Evolutionary conservation across 1,140 invertebrate genomes (phyloP).

Genomic region (Ceratosolen fusciceps): DNA sequence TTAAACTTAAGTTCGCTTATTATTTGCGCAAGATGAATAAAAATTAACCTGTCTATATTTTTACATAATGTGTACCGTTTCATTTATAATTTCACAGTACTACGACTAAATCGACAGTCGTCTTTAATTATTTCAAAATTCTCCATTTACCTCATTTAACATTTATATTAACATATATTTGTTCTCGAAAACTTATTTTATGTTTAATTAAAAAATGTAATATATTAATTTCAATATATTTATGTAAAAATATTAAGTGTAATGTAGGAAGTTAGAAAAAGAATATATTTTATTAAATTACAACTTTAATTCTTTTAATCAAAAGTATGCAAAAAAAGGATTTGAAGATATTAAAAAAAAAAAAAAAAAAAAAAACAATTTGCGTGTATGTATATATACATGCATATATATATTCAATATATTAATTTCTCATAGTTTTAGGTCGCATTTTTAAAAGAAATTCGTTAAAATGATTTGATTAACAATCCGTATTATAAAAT

Average conservation of each 20-base stretch:
- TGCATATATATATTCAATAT: too few species aligned
- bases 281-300: background rate
- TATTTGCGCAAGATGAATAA: constrained; percentile 17
- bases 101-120: background rate
- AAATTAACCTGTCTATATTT: constrained; percentile 54
- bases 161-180: background rate
- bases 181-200: background rate
- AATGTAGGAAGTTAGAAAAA: background rate
- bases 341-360: too few species aligned
- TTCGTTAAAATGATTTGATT: too few species aligned
- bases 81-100: constrained; percentile 35
- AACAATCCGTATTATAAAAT: too few species aligned
- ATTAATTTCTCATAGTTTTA: too few species aligned
- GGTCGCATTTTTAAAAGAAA: too few species aligned
- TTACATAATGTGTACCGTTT: constrained; percentile 50
- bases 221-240: background rate
- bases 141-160: constrained; percentile 42
- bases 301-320: background rate
- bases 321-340: too few species aligned
- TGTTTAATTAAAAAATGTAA: background rate
- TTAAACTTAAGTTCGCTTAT: constrained; percentile 57
- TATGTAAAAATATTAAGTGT: constrained; percentile 1
- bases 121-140: constrained; percentile 38
- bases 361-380: too few species aligned
- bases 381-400: too few species aligned